Conservation (phyloP, 2,888 invertebrate species). For the Prosapia bicincta region DNA sequence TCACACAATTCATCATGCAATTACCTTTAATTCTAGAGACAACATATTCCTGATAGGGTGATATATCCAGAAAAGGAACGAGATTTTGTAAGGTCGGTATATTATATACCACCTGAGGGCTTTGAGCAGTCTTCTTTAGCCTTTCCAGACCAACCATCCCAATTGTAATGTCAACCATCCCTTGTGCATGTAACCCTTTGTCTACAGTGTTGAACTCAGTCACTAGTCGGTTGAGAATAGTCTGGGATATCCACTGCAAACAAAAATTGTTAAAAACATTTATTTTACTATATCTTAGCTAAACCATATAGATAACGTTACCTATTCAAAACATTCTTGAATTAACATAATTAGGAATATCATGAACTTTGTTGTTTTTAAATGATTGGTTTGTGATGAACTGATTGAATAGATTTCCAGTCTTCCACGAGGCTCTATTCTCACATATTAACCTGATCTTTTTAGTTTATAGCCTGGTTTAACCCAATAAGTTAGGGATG, state of each 20-base stretch:
- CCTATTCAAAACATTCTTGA: too few relatives aligned
- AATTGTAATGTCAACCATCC: constrained; percentile 62
- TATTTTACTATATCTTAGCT: too few relatives aligned
- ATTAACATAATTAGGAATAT: too few relatives aligned
- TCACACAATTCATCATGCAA: not conserved
- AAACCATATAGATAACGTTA: too few relatives aligned
- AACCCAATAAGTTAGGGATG: too few relatives aligned
- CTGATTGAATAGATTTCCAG: too few relatives aligned
- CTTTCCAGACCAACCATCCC: constrained; percentile 69
- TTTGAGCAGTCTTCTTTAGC: constrained; percentile 64
- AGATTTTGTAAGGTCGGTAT: constrained; percentile 58
- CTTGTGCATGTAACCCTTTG: constrained; percentile 64
- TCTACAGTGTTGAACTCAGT: constrained; percentile 71
- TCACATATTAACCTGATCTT: too few relatives aligned
- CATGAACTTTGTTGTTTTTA: constrained; percentile 36
- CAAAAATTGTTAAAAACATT: too few relatives aligned
- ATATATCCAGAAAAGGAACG: constrained; percentile 77
- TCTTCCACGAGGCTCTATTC: too few relatives aligned
- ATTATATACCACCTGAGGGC: constrained; percentile 45
- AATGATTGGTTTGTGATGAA: too few relatives aligned
- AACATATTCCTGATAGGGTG: constrained; percentile 81
- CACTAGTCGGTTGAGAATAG: constrained; percentile 72
- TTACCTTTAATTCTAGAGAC: constrained; percentile 67
- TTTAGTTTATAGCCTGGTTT: too few relatives aligned
- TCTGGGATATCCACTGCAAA: constrained; percentile 78